Base-by-base conservation (phyloP, 2,113 vertebrate species). In the Oncorhynchus nerka region DNA sequence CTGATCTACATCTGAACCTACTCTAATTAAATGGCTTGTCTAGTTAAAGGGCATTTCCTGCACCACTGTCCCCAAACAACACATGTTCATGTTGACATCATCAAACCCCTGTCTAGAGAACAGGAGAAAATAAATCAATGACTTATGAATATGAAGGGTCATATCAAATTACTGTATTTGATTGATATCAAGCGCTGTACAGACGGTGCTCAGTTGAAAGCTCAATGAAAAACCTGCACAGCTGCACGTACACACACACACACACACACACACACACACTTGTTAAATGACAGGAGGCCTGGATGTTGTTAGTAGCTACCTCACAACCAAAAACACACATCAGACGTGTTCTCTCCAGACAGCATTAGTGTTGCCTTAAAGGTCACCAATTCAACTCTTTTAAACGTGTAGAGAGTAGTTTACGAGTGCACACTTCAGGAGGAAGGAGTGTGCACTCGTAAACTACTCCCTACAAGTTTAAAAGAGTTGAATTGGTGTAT, bases 11-110 rank as follows among this genome's bases (percentile, higher is more conserved):
- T 83, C 80, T 83, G 76, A 81, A 85, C 79, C 79, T 79, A 55
- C 65, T 30, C 77, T 89, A 88, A 91, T 89, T 87, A 89, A 90
- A 83, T 64, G 75, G 74, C 68, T 75, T 61, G 81, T 89, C 76
- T 66, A 79, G 76, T 75, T 57, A 75, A 81, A 87, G 87, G 73
- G 64, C 3, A 79, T 67, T 1, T 66, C 48, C 51, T 57, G 15
- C 19, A 13, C 32, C 0, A 19, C 70, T 48, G 77, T 79, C 78
- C 79, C 77, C 82, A 48, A 71, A 30, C 75, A 39, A 55, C 74
- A 30, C 65, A 72, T 78, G 75, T 74, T 61, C 77, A 70, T 49
- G 30, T 49, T 71, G 74, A 80, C 49, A 9, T 22, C 26, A 13
- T 51, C 59, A 7, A 0, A 74, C 75, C 70, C 59, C 45, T 67